Evolutionary conservation across 2,113 vertebrate species (phyloP).

Genomic region (Callopanchax toddi): DNA sequence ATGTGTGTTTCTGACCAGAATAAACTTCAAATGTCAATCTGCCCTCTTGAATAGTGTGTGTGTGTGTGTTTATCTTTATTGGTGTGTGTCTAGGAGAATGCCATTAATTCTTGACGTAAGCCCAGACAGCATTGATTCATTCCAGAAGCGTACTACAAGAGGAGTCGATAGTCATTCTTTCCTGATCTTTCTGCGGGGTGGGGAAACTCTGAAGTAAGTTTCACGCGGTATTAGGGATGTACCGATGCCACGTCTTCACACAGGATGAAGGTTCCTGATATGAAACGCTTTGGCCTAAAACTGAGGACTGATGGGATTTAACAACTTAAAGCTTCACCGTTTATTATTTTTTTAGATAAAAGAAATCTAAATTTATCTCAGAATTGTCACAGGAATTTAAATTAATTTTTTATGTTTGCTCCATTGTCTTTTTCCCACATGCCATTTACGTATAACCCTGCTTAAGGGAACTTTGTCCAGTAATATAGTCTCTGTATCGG

Average conservation of each 20-base stretch:
- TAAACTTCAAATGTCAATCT: slow-evolving; percentile 46
- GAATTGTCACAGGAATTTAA: slow-evolving; percentile 33
- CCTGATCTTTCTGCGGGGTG: slow-evolving; percentile 55
- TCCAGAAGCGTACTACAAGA: slow-evolving; percentile 63
- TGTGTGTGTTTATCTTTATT: slow-evolving; percentile 55
- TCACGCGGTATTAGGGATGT: slow-evolving; percentile 59
- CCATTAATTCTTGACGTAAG: slow-evolving; percentile 67
- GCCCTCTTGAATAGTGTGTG: slow-evolving; percentile 38
- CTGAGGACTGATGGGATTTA: slow-evolving; percentile 26
- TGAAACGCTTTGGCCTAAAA: slow-evolving; percentile 33
- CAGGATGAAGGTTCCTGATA: slow-evolving; percentile 22
- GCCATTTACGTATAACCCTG: slow-evolving; percentile 14
- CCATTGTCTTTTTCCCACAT: slow-evolving; percentile 21
- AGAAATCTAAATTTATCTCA: slow-evolving; percentile 22
- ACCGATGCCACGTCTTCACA: slow-evolving; percentile 51
- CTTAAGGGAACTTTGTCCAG: slow-evolving; percentile 33
- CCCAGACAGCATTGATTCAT: slow-evolving; percentile 70
- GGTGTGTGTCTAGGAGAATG: slow-evolving; percentile 37
- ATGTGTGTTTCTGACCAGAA: slow-evolving; percentile 54
- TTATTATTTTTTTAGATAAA: slow-evolving; percentile 31
- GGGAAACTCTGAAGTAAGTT: slow-evolving; percentile 47
- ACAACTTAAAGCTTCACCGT: slow-evolving; percentile 27
- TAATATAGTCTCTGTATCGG: slow-evolving; percentile 32
- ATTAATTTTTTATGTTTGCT: slow-evolving; percentile 16
- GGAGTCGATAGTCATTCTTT: slow-evolving; percentile 63